Base-by-base conservation (phyloP, 2,113 vertebrate species). In the Cavia porcellus region DNA sequence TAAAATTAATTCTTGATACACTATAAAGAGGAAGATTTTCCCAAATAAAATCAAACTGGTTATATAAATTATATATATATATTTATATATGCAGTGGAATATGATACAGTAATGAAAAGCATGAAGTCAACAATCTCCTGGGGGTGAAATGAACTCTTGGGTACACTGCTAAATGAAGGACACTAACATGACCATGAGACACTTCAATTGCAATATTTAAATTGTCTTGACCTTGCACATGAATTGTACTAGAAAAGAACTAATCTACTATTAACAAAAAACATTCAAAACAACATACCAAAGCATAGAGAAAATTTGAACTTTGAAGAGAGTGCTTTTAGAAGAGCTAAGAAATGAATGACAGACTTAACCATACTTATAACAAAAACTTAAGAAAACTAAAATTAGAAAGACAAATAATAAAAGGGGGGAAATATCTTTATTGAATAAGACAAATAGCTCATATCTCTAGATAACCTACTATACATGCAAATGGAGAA, bases 321-420 rank as follows among this genome's bases (percentile, higher is more conserved):
- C 77, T 38, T 0, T 62, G 9, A 90, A 84, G 12, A 92, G 1
- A 83, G 32, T 59, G 52, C 22, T 62, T 88, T 72, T 79, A 17
- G 10, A 75, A 81, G 80, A 62, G 52, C 30, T 64, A 72, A 93
- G 30, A 92, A 89, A 81, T 79, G 19, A 52, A 7, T 86, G 35
- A 82, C 74, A 70, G n/a, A 92, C 47, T 59, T 47, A 93, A 72
- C 10, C 38, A 80, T 5, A 64, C 17, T 22, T 79, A 79, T 35
- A 86, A 38, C 57, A 35, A 87, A 90, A 91, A 45, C 4, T 25
- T 86, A 92, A 28, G 32, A 88, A 84, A 86, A 92, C 7, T 86
- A 95, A 95, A 96, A 88, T 45, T 24, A 45, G 81, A 92, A 91
- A 55, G 42, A n/a, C 13, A 52, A 94, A 86, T 28, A 88, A 59